A percentile compares a stretch with the other conserved stretches of the same genome.
Evolutionary conservation across 2,888 invertebrate species (phyloP).

Genomic region (Aricia artaxerxes): DNA sequence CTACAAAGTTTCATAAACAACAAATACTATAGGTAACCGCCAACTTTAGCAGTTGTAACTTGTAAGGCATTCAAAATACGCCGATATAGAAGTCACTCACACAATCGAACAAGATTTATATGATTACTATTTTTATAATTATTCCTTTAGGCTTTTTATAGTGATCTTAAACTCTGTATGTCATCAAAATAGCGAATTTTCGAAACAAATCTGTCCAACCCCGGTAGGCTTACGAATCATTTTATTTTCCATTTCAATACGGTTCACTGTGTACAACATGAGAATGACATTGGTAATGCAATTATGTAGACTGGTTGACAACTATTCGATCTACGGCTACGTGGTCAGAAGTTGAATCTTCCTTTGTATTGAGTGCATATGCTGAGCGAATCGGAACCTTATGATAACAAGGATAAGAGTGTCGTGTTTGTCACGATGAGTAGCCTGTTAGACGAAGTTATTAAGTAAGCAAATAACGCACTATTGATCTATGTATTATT

Average conservation of each 20-base stretch:
- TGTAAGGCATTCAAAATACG: too few species aligned
- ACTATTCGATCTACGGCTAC: conserved; percentile 60
- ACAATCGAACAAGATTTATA: too few species aligned
- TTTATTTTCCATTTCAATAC: conserved; percentile 16
- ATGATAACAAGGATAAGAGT: not conserved
- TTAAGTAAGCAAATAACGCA: conserved; percentile 74
- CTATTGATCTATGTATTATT: conserved; percentile 63
- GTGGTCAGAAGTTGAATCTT: conserved; percentile 58
- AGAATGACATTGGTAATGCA: conserved; percentile 12
- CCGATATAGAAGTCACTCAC: too few species aligned
- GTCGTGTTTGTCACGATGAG: conserved; percentile 67
- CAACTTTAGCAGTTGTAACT: too few species aligned
- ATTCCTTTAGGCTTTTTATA: too few species aligned
- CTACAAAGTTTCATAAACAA: not conserved
- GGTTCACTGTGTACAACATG: conserved; percentile 3
- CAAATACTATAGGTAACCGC: not conserved
- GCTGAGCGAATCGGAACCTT: not conserved
- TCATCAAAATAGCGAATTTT: not conserved
- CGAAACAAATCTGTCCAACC: not conserved
- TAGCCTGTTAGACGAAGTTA: conserved; percentile 63
- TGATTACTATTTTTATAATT: too few species aligned
- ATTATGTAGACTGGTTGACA: conserved; percentile 45
- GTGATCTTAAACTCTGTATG: too few species aligned
- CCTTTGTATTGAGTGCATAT: conserved; percentile 46
- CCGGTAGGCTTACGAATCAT: not conserved